Percentiles rank a stretch among this genome's conserved stretches.
phyloP scores from a whole-genome alignment of 1,140 invertebrate genomes.

The Mactra quadrangularis region DNA sequence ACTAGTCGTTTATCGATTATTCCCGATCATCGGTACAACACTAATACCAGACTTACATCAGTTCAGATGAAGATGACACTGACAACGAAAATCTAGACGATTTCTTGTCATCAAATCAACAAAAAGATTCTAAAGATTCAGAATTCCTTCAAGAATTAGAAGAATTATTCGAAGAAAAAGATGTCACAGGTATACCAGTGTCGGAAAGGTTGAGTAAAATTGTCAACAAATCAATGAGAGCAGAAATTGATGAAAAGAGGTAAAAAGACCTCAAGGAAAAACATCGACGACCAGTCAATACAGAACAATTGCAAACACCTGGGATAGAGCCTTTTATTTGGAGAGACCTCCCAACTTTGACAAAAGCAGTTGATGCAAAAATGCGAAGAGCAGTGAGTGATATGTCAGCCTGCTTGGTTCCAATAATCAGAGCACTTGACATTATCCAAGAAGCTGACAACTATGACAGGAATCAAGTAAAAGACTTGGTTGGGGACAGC shows the following conservation, averaged over 20 bases:
- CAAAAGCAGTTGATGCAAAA: slow-evolving; percentile 9
- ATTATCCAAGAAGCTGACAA: slow-evolving; percentile 12
- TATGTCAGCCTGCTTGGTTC: too few species aligned
- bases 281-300: slow-evolving; percentile 13
- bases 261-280: slow-evolving; percentile 15
- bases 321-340: slow-evolving; percentile 17
- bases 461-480: too few species aligned
- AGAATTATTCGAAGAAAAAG: slow-evolving; percentile 18
- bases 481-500: slow-evolving; percentile 14
- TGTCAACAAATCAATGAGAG: slow-evolving; percentile 1
- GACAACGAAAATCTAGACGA: slow-evolving; percentile 12
- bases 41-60: too few species aligned
- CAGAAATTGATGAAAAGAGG: slow-evolving; percentile 22
- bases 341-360: slow-evolving; percentile 18
- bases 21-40: too few species aligned
- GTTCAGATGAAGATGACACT: slow-evolving; percentile 8
- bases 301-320: slow-evolving; percentile 3
- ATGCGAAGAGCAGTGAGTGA: too few species aligned
- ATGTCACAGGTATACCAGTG: slow-evolving; percentile 4
- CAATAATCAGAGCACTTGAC: slow-evolving; percentile 14
- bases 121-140: slow-evolving; percentile 15
- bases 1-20: too few species aligned
- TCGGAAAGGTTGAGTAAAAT: too few species aligned
- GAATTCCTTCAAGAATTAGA: too few species aligned
- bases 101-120: slow-evolving; percentile 5